phyloP scores from a whole-genome alignment of 2,888 invertebrate species.

The Augochlorella aurata region DNA sequence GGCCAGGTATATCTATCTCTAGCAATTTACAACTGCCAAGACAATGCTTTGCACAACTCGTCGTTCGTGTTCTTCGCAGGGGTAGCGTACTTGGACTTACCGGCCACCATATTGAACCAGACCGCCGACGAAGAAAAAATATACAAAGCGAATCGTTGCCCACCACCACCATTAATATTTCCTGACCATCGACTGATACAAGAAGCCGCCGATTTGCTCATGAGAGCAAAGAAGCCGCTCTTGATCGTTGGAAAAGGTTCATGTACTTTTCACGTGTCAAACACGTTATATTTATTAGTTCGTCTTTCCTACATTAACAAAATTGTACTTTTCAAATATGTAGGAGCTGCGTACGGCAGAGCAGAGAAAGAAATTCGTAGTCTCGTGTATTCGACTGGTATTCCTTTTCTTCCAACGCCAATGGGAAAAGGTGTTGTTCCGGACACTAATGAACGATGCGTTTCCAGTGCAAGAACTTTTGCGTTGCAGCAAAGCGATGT shows the following conservation, averaged over 20 bases:
- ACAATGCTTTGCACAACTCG: neutral
- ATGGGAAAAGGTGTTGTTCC: constrained; percentile 95
- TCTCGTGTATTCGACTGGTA: constrained; percentile 87
- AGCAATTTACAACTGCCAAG: neutral
- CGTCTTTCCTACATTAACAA: neutral
- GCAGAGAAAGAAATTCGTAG: constrained; percentile 89
- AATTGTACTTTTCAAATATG: neutral
- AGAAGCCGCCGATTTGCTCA: constrained; percentile 87
- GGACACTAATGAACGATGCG: constrained; percentile 88
- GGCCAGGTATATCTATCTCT: constrained; percentile 86
- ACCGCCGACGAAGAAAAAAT: constrained; percentile 78
- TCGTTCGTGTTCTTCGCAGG: constrained; percentile 71
- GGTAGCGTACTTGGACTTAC: constrained; percentile 94
- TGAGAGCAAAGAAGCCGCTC: constrained; percentile 90
- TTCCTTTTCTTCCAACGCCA: constrained; percentile 97
- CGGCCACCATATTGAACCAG: constrained; percentile 90
- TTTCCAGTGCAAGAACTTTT: constrained; percentile 93
- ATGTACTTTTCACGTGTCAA: neutral
- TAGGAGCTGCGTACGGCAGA: constrained; percentile 90
- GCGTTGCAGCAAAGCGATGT: constrained; percentile 95
- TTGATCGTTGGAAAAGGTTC: constrained; percentile 93
- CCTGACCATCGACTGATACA: constrained; percentile 89
- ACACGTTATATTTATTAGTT: neutral
- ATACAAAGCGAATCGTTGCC: constrained; percentile 75
- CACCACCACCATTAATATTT: constrained; percentile 86